phyloP scores from a whole-genome alignment of 1,140 invertebrate genomes.

The Drosophila sucinea region DNA sequence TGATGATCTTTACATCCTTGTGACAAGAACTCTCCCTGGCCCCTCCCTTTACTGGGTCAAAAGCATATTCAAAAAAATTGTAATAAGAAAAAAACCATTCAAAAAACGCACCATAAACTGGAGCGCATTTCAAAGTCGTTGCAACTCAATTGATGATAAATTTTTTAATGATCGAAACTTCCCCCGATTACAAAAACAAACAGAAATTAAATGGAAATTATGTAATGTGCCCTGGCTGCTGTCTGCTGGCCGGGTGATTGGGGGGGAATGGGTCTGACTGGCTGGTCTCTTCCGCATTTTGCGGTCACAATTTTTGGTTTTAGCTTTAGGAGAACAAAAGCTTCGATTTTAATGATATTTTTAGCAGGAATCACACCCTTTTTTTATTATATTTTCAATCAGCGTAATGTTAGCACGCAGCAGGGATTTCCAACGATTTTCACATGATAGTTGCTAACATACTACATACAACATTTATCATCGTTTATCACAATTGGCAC shows the following conservation, averaged over 20 bases:
- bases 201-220: conserved; percentile 61
- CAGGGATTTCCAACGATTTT: conserved; percentile 2
- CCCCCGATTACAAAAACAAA: conserved; percentile 65
- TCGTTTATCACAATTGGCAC: background rate
- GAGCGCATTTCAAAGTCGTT: conserved; percentile 77
- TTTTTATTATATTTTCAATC: conserved; percentile 27
- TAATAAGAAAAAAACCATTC: background rate
- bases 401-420: background rate
- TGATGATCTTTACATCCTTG: background rate
- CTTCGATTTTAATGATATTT: conserved; percentile 67
- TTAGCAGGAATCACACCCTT: conserved; percentile 58
- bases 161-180: conserved; percentile 75
- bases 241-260: background rate
- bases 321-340: conserved; percentile 66
- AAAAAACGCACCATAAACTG: conserved; percentile 47
- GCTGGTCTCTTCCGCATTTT: conserved; percentile 65
- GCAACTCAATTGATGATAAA: conserved; percentile 57
- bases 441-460: background rate
- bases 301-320: conserved; percentile 40
- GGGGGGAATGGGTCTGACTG: conserved; percentile 1
- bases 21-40: conserved; percentile 6
- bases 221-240: conserved; percentile 47
- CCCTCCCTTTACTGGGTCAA: conserved; percentile 64
- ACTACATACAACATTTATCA: background rate
- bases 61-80: conserved; percentile 6